Base-by-base conservation (phyloP, 2,113 vertebrate species). In the Stercorarius parasiticus region DNA sequence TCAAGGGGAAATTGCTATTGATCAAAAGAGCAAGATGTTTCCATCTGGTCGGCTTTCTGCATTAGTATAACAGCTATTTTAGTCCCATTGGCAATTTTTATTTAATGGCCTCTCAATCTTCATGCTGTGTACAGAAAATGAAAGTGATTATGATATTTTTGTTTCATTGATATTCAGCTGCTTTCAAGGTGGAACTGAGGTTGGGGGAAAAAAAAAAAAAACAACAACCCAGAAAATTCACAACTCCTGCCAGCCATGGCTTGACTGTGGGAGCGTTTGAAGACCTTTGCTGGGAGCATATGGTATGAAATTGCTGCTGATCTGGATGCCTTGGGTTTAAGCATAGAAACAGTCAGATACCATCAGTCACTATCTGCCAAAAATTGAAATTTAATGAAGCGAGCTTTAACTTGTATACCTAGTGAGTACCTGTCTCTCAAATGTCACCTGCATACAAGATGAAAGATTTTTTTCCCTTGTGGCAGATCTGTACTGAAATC, bases 161-260 rank as follows among this genome's bases (percentile, higher is more conserved):
- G 84, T 97, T 97, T 98, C 94, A 72, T 93, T 96, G 97, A 96
- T 97, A 88, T 59, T 97, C 93, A 97, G 59, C 90, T 97, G 71
- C 27, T 97, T 96, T 94, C 97, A 97, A 97, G 96, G 92, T 95
- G 90, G 82, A 86, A 93, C 76, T 64, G 87, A 4, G 15, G 13
- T 82, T 95, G 64, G 62, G 42, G 77, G 78, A 87, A 87, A 88
- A 76, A 38, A 84, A 73, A 45, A 19, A 45, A 45, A 45, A n/a
- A n/a, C n/a, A n/a, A n/a, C n/a, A 47, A 21, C 10, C 47, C 92
- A 86, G 59, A 71, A 38, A 91, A 67, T 38, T 27, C 34, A 10
- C 83, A 90, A 65, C 58, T 97, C 82, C 77, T 81, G 92, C 88
- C 83, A 93, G 86, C 82, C 70, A 83, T 91, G 59, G 88, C 67